Evolutionary conservation across 1,140 invertebrate genomes (phyloP).

Genomic region (Bombus waltoni): DNA sequence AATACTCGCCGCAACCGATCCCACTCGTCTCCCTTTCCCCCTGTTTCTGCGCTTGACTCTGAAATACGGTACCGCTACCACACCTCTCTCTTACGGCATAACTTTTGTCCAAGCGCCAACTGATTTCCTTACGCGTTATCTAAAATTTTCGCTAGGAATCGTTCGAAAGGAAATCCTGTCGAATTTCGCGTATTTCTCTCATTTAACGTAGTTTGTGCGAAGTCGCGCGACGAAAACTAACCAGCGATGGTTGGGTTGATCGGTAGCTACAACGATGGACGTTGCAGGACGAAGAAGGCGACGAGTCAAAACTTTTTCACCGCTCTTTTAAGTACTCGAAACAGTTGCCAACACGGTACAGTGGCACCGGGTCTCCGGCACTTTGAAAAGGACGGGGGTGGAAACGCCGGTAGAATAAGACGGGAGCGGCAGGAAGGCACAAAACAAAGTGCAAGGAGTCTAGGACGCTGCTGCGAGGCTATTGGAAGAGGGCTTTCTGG

Average conservation of each 20-base stretch:
- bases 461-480: not conserved
- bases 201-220: too few species aligned
- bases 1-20: constrained; percentile 65
- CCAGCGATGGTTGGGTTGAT: constrained; percentile 4
- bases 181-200: not conserved
- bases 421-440: constrained; percentile 4
- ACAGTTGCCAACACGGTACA: constrained; percentile 65
- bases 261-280: not conserved
- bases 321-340: constrained; percentile 67
- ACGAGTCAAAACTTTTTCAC: constrained; percentile 56
- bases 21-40: constrained; percentile 72
- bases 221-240: not conserved
- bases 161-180: not conserved
- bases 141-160: constrained; percentile 4
- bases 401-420: constrained; percentile 21
- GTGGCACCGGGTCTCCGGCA: not conserved
- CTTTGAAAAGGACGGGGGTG: not conserved
- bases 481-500: not conserved
- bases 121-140: constrained; percentile 16
- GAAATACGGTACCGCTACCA: constrained; percentile 78
- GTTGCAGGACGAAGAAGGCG: not conserved
- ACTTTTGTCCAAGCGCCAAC: constrained; percentile 60
- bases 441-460: constrained; percentile 44
- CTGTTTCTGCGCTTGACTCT: constrained; percentile 79
- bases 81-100: constrained; percentile 69